These are phyloP conservation scores for Sesamia inferens DNA, from an alignment of 2,888 invertebrate genomes.

Conservation along the genomic window DNA sequence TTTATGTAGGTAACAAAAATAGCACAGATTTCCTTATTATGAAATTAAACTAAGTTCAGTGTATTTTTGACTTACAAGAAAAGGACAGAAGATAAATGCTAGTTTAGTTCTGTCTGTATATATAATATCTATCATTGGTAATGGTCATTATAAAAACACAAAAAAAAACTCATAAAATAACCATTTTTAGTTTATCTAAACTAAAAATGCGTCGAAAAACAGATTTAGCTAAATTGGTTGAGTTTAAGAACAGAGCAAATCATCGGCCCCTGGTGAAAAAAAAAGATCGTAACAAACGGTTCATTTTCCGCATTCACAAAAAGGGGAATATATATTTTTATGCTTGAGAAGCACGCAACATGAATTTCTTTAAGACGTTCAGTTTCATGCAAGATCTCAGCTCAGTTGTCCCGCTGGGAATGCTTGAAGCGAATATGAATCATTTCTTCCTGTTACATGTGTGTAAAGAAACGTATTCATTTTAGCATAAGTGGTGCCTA, in stretches of 20 bases:
- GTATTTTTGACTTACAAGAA: no score
- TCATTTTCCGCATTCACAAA: constrained; percentile 24
- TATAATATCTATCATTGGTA: no score
- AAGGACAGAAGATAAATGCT: no score
- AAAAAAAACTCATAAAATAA: no score
- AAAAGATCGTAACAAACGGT: constrained; percentile 1
- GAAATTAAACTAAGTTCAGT: no score
- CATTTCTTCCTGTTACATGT: constrained; percentile 67
- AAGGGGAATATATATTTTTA: constrained; percentile 40
- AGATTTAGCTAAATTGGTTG: no score
- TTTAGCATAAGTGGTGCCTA: not conserved
- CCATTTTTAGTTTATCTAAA: no score
- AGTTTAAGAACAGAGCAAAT: no score
- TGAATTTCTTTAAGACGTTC: constrained; percentile 44
- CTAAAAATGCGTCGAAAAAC: no score
- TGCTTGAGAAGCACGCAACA: constrained; percentile 44
- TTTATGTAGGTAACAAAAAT: not conserved
- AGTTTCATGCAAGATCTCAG: constrained; percentile 44
- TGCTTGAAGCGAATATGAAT: constrained; percentile 68
- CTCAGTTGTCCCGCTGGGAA: constrained; percentile 66
- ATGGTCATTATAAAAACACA: no score
- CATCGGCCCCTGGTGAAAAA: not conserved
- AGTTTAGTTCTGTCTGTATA: no score
- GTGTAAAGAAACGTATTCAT: constrained; percentile 27
- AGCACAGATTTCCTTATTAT: no score